Conservation (phyloP, 2,888 invertebrate genomes). For the Muschampia plurimacula region DNA sequence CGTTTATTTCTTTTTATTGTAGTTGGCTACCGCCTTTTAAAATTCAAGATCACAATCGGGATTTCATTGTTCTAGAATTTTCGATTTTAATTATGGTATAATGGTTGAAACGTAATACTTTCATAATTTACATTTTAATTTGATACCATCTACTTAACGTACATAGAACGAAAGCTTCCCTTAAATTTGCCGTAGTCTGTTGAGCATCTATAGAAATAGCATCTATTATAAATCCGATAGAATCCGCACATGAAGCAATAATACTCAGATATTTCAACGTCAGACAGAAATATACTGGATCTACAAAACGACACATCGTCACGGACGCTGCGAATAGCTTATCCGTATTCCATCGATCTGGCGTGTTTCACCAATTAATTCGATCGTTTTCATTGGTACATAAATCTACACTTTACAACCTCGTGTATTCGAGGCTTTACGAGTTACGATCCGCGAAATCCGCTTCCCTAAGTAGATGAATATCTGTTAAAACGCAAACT, state of each 20-base stretch:
- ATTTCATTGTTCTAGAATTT: conserved; percentile 19
- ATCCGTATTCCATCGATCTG: conserved; percentile 39
- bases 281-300: conserved; percentile 25
- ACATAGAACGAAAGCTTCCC: neutral
- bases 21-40: conserved; percentile 37
- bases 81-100: neutral
- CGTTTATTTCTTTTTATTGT: conserved; percentile 39
- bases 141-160: neutral
- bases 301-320: conserved; percentile 38
- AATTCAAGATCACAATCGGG: conserved; percentile 36
- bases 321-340: conserved; percentile 33
- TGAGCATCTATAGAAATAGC: neutral
- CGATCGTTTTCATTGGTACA: conserved; percentile 37
- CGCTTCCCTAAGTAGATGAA: conserved; percentile 42
- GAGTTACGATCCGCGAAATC: conserved; percentile 40
- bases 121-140: neutral
- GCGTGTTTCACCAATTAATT: conserved; percentile 40
- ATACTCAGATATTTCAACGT: conserved; percentile 34
- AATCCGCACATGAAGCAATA: conserved; percentile 35
- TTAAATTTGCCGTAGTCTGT: neutral
- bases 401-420: conserved; percentile 39
- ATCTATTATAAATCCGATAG: neutral
- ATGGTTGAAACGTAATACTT: neutral
- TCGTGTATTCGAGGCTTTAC: conserved; percentile 36
- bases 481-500: conserved; percentile 40